These are phyloP conservation scores for Lordiphosa collinella DNA, from an alignment of 1,140 invertebrate genomes.

Conservation along the genomic window DNA sequence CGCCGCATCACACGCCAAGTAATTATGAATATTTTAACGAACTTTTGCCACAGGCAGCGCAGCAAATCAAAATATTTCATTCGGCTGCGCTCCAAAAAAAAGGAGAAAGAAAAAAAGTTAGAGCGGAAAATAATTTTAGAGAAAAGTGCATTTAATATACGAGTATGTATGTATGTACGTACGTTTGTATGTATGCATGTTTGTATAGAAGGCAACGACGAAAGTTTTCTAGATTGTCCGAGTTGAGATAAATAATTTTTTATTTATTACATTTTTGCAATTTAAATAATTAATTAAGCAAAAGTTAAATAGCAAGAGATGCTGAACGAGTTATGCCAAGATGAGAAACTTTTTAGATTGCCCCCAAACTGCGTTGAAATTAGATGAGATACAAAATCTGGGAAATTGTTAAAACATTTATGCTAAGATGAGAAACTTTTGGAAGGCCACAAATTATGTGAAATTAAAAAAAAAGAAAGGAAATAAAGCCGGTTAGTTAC, in stretches of 20 bases:
- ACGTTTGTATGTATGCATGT: background rate
- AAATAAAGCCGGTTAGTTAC: too few species aligned
- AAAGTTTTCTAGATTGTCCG: slow-evolving; percentile 2
- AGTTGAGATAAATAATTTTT: slow-evolving; percentile 46
- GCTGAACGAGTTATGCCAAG: slow-evolving; percentile 1
- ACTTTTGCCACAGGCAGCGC: slow-evolving; percentile 75
- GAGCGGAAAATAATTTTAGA: slow-evolving; percentile 46
- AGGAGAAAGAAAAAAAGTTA: slow-evolving; percentile 48
- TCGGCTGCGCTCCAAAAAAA: slow-evolving; percentile 31
- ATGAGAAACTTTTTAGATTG: slow-evolving; percentile 32
- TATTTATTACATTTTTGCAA: slow-evolving; percentile 50
- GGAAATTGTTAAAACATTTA: too few species aligned
- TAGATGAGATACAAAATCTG: too few species aligned
- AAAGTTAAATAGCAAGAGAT: slow-evolving; percentile 37
- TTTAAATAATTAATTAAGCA: slow-evolving; percentile 64
- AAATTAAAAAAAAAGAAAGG: too few species aligned
- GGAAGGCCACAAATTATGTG: too few species aligned
- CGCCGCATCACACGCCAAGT: slow-evolving; percentile 74
- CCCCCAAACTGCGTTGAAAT: too few species aligned
- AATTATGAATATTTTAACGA: slow-evolving; percentile 78
- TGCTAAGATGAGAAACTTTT: too few species aligned
- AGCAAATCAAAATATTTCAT: slow-evolving; percentile 77
- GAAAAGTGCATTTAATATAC: slow-evolving; percentile 42
- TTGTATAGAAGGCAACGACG: background rate
- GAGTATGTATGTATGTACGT: background rate